These are phyloP conservation scores for Norana najaformis DNA, from an alignment of 2,888 invertebrate genomes.

Conservation along the genomic window DNA sequence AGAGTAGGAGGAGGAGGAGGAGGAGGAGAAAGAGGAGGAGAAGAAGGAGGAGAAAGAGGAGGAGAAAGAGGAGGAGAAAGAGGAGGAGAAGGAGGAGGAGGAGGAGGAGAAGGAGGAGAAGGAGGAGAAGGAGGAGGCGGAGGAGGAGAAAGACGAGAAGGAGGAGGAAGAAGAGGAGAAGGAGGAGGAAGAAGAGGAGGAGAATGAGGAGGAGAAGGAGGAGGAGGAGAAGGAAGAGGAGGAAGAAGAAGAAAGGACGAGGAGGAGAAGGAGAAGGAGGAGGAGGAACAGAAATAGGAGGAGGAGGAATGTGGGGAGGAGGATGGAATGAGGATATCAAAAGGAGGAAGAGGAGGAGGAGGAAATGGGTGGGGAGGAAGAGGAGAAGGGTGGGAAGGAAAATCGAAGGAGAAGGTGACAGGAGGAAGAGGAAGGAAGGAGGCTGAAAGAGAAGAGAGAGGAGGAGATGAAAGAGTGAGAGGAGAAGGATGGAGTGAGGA, in stretches of 20 bases:
- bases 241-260: not conserved
- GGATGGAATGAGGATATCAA: too few species aligned
- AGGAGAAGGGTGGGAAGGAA: too few species aligned
- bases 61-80: not conserved
- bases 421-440: too few species aligned
- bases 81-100: not conserved
- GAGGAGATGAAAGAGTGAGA: too few species aligned
- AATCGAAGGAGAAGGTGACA: too few species aligned
- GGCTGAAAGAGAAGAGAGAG: too few species aligned
- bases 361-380: too few species aligned
- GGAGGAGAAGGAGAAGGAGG: not conserved
- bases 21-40: not conserved
- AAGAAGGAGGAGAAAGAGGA: conserved; percentile 25
- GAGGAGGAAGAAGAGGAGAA: not conserved
- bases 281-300: not conserved
- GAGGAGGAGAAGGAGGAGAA: not conserved
- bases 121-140: not conserved
- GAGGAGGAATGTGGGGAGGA: too few species aligned
- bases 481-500: too few species aligned
- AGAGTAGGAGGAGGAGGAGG: not conserved
- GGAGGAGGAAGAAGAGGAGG: not conserved
- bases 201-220: not conserved
- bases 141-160: not conserved
- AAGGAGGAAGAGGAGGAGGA: too few species aligned
- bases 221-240: not conserved